Conservation (phyloP, 2,888 invertebrate genomes). For the Meloe dianella region DNA sequence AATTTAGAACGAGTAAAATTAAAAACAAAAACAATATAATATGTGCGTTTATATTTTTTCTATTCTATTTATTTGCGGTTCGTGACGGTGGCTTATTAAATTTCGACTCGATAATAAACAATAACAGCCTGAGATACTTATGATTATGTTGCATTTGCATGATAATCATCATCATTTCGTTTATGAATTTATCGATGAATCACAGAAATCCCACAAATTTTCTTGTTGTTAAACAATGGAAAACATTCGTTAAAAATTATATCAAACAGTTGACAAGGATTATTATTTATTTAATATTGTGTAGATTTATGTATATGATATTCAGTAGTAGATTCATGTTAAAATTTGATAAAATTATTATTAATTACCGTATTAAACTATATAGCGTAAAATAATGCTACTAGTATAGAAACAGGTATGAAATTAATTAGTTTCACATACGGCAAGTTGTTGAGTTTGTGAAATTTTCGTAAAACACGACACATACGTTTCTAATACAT, state of each 20-base stretch:
- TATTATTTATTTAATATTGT: slow-evolving; percentile 15
- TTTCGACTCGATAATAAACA: background rate
- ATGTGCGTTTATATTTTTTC: too few species aligned
- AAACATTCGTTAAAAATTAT: too few species aligned
- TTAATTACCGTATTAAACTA: slow-evolving; percentile 31
- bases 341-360: slow-evolving; percentile 16
- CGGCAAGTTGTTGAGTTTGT: slow-evolving; percentile 23
- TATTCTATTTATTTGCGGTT: background rate
- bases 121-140: slow-evolving; percentile 4
- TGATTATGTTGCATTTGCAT: slow-evolving; percentile 20
- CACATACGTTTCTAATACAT: slow-evolving; percentile 10
- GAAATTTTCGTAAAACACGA: slow-evolving; percentile 26
- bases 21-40: background rate
- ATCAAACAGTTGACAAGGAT: too few species aligned
- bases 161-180: background rate
- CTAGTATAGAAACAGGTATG: slow-evolving; percentile 10
- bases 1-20: slow-evolving; percentile 25
- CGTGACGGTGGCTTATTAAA: slow-evolving; percentile 2
- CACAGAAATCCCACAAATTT: background rate
- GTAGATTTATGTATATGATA: slow-evolving; percentile 28
- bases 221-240: background rate
- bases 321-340: slow-evolving; percentile 20
- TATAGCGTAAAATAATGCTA: slow-evolving; percentile 25
- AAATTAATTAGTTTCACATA: slow-evolving; percentile 35
- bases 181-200: slow-evolving; percentile 13